These are phyloP conservation scores for Melanogrammus aeglefinus DNA, from an alignment of 2,797 vertebrate species.

Conservation along the genomic window DNA sequence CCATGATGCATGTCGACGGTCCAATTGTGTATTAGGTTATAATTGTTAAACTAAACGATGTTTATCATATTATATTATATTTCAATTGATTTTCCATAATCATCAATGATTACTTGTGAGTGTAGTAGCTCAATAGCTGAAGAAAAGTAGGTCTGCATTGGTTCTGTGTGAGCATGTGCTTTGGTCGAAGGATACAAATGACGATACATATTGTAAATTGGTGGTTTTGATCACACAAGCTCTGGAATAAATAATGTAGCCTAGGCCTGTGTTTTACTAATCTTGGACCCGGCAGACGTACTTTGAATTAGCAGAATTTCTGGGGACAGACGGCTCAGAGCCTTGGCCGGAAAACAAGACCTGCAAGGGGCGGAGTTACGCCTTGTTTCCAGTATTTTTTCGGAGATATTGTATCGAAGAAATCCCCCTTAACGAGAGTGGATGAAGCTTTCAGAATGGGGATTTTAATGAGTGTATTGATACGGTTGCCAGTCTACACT, in stretches of 20 bases:
- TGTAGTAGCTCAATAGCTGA: neutral
- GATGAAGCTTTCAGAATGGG: no score
- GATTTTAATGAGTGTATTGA: no score
- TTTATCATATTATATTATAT: neutral
- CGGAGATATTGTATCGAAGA: no score
- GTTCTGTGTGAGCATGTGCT: neutral
- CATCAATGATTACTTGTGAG: neutral
- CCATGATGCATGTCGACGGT: constrained; percentile 36
- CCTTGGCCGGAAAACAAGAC: no score
- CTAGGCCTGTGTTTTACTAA: neutral
- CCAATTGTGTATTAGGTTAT: neutral
- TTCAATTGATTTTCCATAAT: neutral
- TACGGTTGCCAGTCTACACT: no score
- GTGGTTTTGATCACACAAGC: neutral
- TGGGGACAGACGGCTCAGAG: no score
- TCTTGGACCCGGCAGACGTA: no score
- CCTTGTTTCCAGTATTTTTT: no score
- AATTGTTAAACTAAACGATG: neutral
- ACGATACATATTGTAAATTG: neutral
- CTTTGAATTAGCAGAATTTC: no score
- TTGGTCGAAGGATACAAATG: neutral
- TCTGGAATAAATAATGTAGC: neutral
- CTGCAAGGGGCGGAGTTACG: no score
- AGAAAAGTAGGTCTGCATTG: neutral
- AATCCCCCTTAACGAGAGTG: no score